Conservation (phyloP, 1,140 invertebrate genomes). For the Drosophila punjabiensis region DNA sequence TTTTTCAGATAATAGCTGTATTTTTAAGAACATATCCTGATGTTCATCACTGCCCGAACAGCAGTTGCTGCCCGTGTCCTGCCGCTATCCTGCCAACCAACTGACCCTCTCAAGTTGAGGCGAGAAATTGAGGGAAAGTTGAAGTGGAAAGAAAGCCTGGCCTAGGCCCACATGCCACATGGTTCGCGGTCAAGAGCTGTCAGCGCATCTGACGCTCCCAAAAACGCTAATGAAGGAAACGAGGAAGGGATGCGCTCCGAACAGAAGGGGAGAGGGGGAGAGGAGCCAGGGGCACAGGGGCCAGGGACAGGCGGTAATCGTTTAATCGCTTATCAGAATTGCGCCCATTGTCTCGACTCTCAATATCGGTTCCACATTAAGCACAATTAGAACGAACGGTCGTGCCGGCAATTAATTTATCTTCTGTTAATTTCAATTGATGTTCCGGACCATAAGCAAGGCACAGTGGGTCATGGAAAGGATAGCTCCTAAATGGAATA, state of each 20-base stretch:
- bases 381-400: constrained; percentile 68
- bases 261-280: not conserved
- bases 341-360: constrained; percentile 52
- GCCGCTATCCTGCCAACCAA: constrained; percentile 45
- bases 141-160: constrained; percentile 13
- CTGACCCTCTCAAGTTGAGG: constrained; percentile 41
- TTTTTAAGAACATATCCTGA: no score
- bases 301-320: constrained; percentile 48
- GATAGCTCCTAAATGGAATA: no score
- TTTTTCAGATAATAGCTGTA: not conserved
- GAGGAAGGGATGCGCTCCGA: constrained; percentile 1
- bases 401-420: constrained; percentile 76
- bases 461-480: constrained; percentile 1
- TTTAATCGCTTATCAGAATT: constrained; percentile 74
- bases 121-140: constrained; percentile 22
- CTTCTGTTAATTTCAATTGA: constrained; percentile 76
- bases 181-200: constrained; percentile 37
- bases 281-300: not conserved
- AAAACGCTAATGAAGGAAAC: constrained; percentile 37
- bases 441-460: constrained; percentile 9
- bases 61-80: constrained; percentile 17
- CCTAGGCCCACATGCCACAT: constrained; percentile 33
- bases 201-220: constrained; percentile 47
- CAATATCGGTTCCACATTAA: constrained; percentile 76
- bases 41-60: constrained; percentile 9